A percentile compares a stretch with the other conserved stretches of the same genome.
Evolutionary conservation across 1,140 invertebrate species (phyloP).

Genomic region (Halyomorpha halys): DNA sequence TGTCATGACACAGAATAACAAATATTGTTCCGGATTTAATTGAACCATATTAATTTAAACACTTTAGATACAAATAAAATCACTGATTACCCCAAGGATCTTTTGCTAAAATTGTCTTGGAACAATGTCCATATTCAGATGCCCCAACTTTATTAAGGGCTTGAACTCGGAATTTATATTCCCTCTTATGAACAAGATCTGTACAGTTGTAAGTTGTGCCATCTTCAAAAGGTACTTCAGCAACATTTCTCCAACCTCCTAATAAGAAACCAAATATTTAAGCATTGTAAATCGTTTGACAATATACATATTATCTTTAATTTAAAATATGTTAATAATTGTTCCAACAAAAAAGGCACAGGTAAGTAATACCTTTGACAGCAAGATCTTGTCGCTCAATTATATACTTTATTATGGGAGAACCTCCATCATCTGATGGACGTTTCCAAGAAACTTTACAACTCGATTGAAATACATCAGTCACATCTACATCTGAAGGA

Average conservation of each 20-base stretch:
- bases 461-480: constrained; percentile 82
- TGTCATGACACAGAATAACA: background rate
- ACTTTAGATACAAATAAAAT: background rate
- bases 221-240: constrained; percentile 50
- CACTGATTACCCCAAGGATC: constrained; percentile 81
- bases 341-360: background rate
- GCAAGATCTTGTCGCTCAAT: constrained; percentile 89
- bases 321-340: too few relatives aligned
- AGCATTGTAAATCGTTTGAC: too few relatives aligned
- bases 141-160: constrained; percentile 85
- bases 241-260: constrained; percentile 76
- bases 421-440: constrained; percentile 86
- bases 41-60: too few relatives aligned
- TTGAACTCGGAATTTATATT: constrained; percentile 88
- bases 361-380: constrained; percentile 50
- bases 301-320: too few relatives aligned
- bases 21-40: background rate
- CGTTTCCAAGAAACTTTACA: constrained; percentile 87
- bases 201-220: constrained; percentile 70
- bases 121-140: constrained; percentile 78
- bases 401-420: constrained; percentile 80
- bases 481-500: constrained; percentile 81
- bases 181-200: constrained; percentile 76
- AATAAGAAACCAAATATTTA: constrained; percentile 28
- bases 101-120: constrained; percentile 81